Evolutionary conservation across 2,797 vertebrate genomes (phyloP).

Genomic region (Ambastaia sidthimunki): DNA sequence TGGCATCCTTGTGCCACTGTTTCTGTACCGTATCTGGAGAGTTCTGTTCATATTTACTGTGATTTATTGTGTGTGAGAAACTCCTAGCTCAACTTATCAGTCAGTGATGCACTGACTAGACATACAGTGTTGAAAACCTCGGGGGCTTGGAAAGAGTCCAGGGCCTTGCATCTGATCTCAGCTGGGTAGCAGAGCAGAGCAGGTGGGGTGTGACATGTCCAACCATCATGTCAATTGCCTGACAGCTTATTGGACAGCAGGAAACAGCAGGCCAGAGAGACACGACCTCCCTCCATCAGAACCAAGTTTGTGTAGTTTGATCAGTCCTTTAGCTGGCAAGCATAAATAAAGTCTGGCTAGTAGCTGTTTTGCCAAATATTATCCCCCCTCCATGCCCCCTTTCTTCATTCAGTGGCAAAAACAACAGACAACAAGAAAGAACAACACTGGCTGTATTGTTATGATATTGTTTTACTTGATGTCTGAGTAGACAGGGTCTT

Average conservation of each 20-base stretch:
- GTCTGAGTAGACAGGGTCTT: conserved; percentile 52
- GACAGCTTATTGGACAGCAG: conserved; percentile 66
- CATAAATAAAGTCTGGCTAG: conserved; percentile 52
- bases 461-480: conserved; percentile 56
- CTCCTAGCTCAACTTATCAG: conserved; percentile 1
- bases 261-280: conserved; percentile 64
- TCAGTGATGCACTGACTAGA: neutral
- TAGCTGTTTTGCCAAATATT: conserved; percentile 54
- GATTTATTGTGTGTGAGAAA: conserved; percentile 5
- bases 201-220: conserved; percentile 62
- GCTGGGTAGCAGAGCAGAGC: conserved; percentile 51
- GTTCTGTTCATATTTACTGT: neutral
- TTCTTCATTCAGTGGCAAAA: conserved; percentile 43
- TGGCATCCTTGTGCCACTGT: neutral
- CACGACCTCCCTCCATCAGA: conserved; percentile 53
- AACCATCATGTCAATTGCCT: conserved; percentile 62
- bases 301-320: conserved; percentile 53
- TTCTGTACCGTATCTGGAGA: neutral
- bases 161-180: conserved; percentile 54
- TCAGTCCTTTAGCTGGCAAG: conserved; percentile 55
- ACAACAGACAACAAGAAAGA: conserved; percentile 52
- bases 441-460: conserved; percentile 34
- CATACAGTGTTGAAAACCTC: neutral
- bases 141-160: conserved; percentile 38
- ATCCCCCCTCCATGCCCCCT: neutral